Base-by-base conservation (phyloP, 2,113 vertebrate genomes). In the Cyanoliseus patagonus region DNA sequence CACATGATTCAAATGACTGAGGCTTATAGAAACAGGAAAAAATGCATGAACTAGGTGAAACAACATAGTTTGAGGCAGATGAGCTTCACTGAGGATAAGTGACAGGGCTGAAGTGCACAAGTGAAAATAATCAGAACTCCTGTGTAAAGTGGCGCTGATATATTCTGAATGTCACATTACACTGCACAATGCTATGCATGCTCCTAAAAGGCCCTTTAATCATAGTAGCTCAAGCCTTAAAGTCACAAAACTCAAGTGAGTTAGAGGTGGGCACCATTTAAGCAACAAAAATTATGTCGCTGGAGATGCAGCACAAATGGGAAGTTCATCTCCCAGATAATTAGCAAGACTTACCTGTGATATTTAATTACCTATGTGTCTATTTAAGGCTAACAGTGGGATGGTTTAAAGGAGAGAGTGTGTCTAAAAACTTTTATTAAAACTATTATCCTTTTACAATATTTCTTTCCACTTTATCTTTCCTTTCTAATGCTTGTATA, bases 81-180 rank as follows among this genome's bases (percentile, higher is more conserved):
- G 77, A 90, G 74, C 77, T 92, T 62, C 44, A 6, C n/a, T 46
- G 49, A 57, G 10, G 7, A 57, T 73, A 93, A 96, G 73, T 86
- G 90, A 94, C 91, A 93, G 78, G 73, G 74, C 83, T 92, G 91
- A 91, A 91, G 72, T 1, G 3, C 82, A 46, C 39, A 67, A 83
- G 62, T 76, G 66, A 92, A 96, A 94, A 88, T 88, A 92, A 94
- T 81, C 92, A 92, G 92, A 93, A 86, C 61, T 86, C 69, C 86
- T 35, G 73, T 84, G 77, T 55, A 51, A 97, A 95, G 81, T 89
- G 95, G 94, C 0, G 10, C 85, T 92, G 96, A 94, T 96, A 16
- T 94, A 93, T 92, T 94, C 94, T 78, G 72, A 92, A 83, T 86
- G 92, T 88, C 79, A 95, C 77, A 72, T 95, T 83, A 85, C 79